phyloP scores from a whole-genome alignment of 2,797 vertebrate species.

The Phoxinus dragarum region DNA sequence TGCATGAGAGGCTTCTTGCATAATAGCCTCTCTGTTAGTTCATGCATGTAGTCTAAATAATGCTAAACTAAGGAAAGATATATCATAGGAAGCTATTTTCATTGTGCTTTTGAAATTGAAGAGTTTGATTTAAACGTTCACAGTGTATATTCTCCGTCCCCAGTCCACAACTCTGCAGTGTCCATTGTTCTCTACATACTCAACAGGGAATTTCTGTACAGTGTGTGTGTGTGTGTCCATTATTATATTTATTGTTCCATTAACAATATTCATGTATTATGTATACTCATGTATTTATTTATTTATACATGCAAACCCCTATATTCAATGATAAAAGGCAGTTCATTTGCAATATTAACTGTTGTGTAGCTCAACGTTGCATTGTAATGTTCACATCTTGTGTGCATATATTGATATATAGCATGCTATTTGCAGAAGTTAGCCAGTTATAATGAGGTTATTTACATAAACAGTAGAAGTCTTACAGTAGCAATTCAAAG shows the following conservation, averaged over 20 bases:
- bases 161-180: too few relatives aligned
- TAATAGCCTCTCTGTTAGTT: constrained; percentile 26
- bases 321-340: neutral
- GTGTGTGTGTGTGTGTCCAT: neutral
- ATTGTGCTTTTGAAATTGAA: neutral
- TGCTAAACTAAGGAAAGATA: neutral
- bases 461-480: neutral
- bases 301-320: neutral
- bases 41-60: neutral
- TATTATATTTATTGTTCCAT: neutral
- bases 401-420: neutral
- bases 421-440: neutral
- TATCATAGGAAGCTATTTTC: neutral
- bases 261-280: neutral
- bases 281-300: neutral
- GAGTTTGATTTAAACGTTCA: neutral
- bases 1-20: constrained; percentile 33
- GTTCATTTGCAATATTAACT: neutral
- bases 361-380: neutral
- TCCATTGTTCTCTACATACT: neutral
- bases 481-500: neutral
- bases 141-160: neutral
- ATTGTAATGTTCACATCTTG: neutral
- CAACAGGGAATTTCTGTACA: neutral
- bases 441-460: neutral